phyloP scores from a whole-genome alignment of 2,888 invertebrate genomes.

The Ypsolopha sequella region DNA sequence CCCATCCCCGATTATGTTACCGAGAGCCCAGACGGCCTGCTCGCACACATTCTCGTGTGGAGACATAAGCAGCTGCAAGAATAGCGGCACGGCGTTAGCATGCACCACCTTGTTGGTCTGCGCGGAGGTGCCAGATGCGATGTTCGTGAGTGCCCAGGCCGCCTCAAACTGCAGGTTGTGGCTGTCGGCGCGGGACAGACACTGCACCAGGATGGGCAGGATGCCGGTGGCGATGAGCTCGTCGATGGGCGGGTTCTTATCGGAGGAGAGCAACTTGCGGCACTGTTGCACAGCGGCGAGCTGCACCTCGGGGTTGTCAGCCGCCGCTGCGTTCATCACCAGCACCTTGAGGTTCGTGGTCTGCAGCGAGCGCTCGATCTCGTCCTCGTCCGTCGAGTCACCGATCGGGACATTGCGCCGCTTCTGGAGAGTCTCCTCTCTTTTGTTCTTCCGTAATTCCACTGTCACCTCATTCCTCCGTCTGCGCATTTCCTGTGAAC shows the following conservation, averaged over 20 bases:
- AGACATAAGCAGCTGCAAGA: slow-evolving; percentile 91
- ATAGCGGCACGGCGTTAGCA: slow-evolving; percentile 96
- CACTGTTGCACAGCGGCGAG: slow-evolving; percentile 94
- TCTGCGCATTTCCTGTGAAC: slow-evolving; percentile 91
- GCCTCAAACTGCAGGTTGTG: slow-evolving; percentile 96
- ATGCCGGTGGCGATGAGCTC: slow-evolving; percentile 94
- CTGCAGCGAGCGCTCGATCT: slow-evolving; percentile 77
- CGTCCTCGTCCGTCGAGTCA: slow-evolving; percentile 87
- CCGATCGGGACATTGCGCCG: slow-evolving; percentile 93
- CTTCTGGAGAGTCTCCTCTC: slow-evolving; percentile 96
- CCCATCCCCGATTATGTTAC: slow-evolving; percentile 88
- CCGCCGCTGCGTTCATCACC: slow-evolving; percentile 87
- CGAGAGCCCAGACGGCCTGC: slow-evolving; percentile 99
- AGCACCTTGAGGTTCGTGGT: slow-evolving; percentile 84
- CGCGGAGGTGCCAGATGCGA: slow-evolving; percentile 93
- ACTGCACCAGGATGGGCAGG: slow-evolving; percentile 92
- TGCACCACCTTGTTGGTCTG: slow-evolving; percentile 93
- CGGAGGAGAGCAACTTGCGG: slow-evolving; percentile 95
- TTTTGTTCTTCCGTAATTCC: slow-evolving; percentile 97
- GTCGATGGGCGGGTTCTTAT: slow-evolving; percentile 98
- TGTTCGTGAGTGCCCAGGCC: slow-evolving; percentile 98
- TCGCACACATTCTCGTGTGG: slow-evolving; percentile 98
- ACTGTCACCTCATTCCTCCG: slow-evolving; percentile 96
- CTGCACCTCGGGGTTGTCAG: slow-evolving; percentile 84
- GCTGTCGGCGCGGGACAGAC: slow-evolving; percentile 88